Base-by-base conservation (phyloP, 2,797 vertebrate species). In the Alcedo quadribrachys region DNA sequence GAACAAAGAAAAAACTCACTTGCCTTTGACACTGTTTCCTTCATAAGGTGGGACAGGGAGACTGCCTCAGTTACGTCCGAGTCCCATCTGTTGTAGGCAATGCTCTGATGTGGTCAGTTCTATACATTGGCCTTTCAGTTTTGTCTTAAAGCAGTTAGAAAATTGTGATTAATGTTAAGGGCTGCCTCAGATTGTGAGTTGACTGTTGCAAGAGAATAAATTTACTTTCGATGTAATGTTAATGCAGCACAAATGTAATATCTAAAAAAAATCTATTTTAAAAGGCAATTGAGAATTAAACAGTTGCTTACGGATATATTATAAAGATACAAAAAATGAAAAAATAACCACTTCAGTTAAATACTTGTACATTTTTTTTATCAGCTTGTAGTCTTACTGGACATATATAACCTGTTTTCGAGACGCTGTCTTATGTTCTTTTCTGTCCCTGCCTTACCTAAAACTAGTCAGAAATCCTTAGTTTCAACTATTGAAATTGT, bases 361-460 rank as follows among this genome's bases (percentile, higher is more conserved):
- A 33, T 63, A 12, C 5, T 51, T 51, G 25, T 61, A 12, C 0
- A 53, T 8, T 58, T 57, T 70, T 61, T 70, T 61, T 66, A 15
- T 81, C 9, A 75, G 4, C 18, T 66, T 81, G 8, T 54, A 35
- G 20, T 68, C 3, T 69, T 81, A 43, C 1, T 46, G 75, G 51
- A 33, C 6, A 13, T 7, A 6, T 3, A 16, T 28, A 9, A 6
- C 1, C 0, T 30, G 9, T 66, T 73, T 51, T 40, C 58, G 30
- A 54, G 28, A 33, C 2, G 1, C 7, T 54, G 0, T 68, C 25
- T 76, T 65, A 8, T 40, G 8, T 67, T 24, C 14, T 84, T 71
- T 87, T 65, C 58, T 40, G 18, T 73, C 46, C 33, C 78, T 71
- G 17, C 30, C 33, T 75, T 78, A 13, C 4, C 4, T 22, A 61